Base-by-base conservation (phyloP, 2,888 invertebrate genomes). In the Eupithecia centaureata region DNA sequence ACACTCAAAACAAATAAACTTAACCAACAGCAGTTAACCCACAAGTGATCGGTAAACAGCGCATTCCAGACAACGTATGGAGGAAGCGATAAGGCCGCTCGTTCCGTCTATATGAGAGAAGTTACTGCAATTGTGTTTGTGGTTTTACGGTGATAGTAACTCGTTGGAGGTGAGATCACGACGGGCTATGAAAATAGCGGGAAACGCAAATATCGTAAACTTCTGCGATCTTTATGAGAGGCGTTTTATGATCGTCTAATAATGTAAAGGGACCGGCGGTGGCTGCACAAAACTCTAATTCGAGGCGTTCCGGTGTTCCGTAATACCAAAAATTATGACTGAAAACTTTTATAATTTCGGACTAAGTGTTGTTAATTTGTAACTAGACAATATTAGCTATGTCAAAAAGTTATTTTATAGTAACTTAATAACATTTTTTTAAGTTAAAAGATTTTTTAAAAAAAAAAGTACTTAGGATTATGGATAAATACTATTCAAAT, bases 91-190 rank as follows among this genome's bases (percentile, higher is more conserved):
- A 73, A 68, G 61, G 66, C 73, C 68, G 76, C 76, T 77, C 73
- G 70, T 72, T 65, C 71, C 54, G 74, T 77, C 72, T 67, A 76
- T 76, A 77, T 75, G 76, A 79, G 77, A 71, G 68, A 72, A 79
- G 74, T 79, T 77, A 78, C 72, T 78, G 75, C 76, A 77, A 78
- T 81, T 77, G 76, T 78, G 73, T 79, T 76, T 71, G 73, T 73
- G 68, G 74, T 73, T 82, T 82, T 79, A 80, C 63, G 79, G 74
- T 68, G 70, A 71, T 77, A 72, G 74, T 77, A 69, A 77, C 70
- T 71, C 63, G 71, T 73, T 76, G 28, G 65, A 70, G 59, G 68
- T 72, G 68, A 74, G 71, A 63, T 63, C 57, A n/a, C 28, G 28
- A 28, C 35, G 22, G 71, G 75, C 74, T 33, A 60, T 63, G 15